phyloP scores from a whole-genome alignment of 2,797 vertebrate species.

The Linurgus olivaceus region DNA sequence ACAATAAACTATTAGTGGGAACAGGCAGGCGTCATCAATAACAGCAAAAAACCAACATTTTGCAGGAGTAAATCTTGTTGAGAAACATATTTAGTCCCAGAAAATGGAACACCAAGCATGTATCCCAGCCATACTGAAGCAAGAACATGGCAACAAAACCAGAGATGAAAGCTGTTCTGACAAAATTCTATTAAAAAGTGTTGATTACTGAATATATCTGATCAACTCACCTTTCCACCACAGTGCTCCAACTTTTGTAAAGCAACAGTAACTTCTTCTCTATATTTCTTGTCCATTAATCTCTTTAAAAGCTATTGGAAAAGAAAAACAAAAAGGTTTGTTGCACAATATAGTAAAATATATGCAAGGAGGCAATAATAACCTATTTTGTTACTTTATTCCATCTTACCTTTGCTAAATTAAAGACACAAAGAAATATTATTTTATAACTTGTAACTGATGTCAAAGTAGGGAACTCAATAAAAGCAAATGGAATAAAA shows the following conservation, averaged over 20 bases:
- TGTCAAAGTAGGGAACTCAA: background rate
- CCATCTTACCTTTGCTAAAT: background rate
- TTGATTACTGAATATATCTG: background rate
- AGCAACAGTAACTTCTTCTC: conserved; percentile 72
- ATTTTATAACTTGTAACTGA: background rate
- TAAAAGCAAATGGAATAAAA: background rate
- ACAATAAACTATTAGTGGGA: background rate
- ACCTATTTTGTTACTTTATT: background rate
- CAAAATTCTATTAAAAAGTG: background rate
- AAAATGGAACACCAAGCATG: background rate
- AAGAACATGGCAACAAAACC: background rate
- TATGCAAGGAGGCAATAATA: background rate
- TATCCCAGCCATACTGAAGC: background rate
- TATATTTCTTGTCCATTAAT: conserved; percentile 78
- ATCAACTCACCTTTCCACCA: conserved; percentile 75
- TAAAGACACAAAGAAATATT: background rate
- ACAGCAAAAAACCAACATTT: background rate
- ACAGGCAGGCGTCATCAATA: background rate
- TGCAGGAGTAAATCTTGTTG: background rate
- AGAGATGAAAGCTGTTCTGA: background rate
- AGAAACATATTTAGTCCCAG: background rate
- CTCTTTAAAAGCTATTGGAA: conserved; percentile 78
- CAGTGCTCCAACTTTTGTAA: conserved; percentile 78
- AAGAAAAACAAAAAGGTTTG: background rate
- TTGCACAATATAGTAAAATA: background rate